Evolutionary conservation across 37 sponge, comb jelly and placozoan genomes (phyloP).

Genomic region (Axinella damicornis): DNA sequence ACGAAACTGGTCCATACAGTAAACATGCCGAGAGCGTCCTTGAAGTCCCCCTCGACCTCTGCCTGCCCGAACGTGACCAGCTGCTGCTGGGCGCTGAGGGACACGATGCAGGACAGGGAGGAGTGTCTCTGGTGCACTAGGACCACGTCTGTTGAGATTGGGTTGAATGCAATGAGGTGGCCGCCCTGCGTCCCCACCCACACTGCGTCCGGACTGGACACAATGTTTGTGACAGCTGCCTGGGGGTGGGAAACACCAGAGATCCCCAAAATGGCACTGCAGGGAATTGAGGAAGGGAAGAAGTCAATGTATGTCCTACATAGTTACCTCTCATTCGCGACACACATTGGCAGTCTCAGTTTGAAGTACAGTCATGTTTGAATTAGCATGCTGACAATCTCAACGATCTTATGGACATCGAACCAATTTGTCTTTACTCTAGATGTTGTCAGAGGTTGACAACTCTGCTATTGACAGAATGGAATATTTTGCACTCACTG

Average conservation of each 20-base stretch:
- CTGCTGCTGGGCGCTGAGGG: not conserved
- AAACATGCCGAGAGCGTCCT: not conserved
- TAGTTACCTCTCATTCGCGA: too few species aligned
- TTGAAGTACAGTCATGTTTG: too few species aligned
- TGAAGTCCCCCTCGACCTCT: conserved; percentile 3
- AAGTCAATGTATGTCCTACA: too few species aligned
- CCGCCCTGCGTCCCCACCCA: conserved; percentile 75
- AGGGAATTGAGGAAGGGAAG: not conserved
- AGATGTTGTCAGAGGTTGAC: too few species aligned
- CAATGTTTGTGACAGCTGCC: conserved; percentile 40
- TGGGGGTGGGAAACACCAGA: not conserved
- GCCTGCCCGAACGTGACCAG: conserved; percentile 43
- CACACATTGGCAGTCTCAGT: too few species aligned
- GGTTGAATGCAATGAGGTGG: conserved; percentile 55
- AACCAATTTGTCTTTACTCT: too few species aligned
- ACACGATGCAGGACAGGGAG: conserved; percentile 27
- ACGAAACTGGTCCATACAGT: conserved; percentile 20
- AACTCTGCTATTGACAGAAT: too few species aligned
- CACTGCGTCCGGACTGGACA: conserved; percentile 25
- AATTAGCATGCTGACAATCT: too few species aligned
- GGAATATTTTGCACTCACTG: not conserved
- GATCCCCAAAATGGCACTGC: conserved; percentile 8
- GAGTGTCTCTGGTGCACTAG: conserved; percentile 28
- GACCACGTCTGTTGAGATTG: conserved; percentile 43
- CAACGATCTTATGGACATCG: too few species aligned